Percentiles rank a stretch among this genome's conserved stretches.
These are phyloP conservation scores for Sternotherus odoratus DNA, from an alignment of 2,797 vertebrate genomes.

Conservation along the genomic window DNA sequence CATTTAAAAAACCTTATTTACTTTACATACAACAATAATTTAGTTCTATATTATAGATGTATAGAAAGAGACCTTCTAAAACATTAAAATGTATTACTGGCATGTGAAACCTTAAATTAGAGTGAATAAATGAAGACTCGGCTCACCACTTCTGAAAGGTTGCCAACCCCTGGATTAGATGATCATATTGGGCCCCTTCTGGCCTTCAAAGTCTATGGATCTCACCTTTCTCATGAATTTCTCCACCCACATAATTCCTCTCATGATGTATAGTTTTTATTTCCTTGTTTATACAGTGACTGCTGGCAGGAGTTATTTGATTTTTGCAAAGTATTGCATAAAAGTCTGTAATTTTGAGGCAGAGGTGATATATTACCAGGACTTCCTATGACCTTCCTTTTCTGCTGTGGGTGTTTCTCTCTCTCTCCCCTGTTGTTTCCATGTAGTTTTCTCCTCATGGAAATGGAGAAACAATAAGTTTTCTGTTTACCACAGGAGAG, in stretches of 20 bases:
- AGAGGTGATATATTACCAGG: neutral
- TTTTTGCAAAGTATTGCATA: fast-evolving
- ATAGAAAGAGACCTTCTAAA: too few relatives aligned
- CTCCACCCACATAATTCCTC: neutral
- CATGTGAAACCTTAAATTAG: too few relatives aligned
- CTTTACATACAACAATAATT: too few relatives aligned
- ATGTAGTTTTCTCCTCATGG: neutral
- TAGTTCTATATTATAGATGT: too few relatives aligned
- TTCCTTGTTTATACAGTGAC: neutral
- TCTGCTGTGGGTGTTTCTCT: neutral
- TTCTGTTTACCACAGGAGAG: neutral
- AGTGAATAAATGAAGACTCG: too few relatives aligned
- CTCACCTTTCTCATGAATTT: neutral
- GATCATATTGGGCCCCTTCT: neutral
- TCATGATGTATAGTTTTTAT: neutral
- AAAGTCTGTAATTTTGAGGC: neutral
- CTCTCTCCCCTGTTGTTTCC: neutral
- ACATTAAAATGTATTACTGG: too few relatives aligned
- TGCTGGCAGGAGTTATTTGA: neutral
- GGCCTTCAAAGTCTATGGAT: fast-evolving
- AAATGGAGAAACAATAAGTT: neutral
- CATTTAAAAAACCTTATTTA: too few relatives aligned
- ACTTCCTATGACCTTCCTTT: neutral
- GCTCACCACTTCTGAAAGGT: too few relatives aligned
- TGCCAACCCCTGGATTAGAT: neutral